Conservation (phyloP, 2,797 vertebrate species). For the Coregonus ussuriensis region DNA sequence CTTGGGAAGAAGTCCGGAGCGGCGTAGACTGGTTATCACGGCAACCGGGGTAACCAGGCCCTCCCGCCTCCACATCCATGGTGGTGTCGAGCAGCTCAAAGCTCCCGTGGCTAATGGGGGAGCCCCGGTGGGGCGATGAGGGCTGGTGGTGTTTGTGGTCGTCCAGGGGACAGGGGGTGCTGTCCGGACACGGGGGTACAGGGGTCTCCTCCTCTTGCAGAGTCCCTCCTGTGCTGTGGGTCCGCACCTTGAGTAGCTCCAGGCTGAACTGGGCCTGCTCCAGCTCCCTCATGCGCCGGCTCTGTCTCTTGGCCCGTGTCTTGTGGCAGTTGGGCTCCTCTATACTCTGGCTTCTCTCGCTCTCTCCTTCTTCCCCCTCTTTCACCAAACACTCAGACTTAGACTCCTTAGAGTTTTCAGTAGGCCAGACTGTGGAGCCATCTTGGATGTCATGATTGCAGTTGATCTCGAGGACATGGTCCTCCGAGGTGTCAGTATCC, state of each 20-base stretch:
- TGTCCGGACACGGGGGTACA: constrained; percentile 54
- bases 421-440: background rate
- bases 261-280: constrained; percentile 95
- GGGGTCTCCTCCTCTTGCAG: constrained; percentile 50
- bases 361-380: constrained; percentile 56
- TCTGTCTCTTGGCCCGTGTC: constrained; percentile 91
- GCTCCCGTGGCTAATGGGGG: constrained; percentile 49
- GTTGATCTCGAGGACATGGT: constrained; percentile 20
- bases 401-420: constrained; percentile 23
- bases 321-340: constrained; percentile 75
- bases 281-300: constrained; percentile 91
- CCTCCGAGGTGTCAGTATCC: constrained; percentile 29
- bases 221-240: constrained; percentile 67
- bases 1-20: constrained; percentile 12
- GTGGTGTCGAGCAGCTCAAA: constrained; percentile 48
- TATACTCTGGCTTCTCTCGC: constrained; percentile 31
- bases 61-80: constrained; percentile 62
- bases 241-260: constrained; percentile 91
- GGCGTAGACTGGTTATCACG: background rate
- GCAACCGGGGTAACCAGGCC: constrained; percentile 19
- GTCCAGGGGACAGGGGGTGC: constrained; percentile 37
- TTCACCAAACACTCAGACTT: background rate
- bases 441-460: constrained; percentile 20
- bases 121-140: constrained; percentile 18
- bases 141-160: constrained; percentile 42